Evolutionary conservation across 2,797 vertebrate species (phyloP), one percentile per base, ranked within the genome.

Genomic region (Coendou prehensilis): DNA sequence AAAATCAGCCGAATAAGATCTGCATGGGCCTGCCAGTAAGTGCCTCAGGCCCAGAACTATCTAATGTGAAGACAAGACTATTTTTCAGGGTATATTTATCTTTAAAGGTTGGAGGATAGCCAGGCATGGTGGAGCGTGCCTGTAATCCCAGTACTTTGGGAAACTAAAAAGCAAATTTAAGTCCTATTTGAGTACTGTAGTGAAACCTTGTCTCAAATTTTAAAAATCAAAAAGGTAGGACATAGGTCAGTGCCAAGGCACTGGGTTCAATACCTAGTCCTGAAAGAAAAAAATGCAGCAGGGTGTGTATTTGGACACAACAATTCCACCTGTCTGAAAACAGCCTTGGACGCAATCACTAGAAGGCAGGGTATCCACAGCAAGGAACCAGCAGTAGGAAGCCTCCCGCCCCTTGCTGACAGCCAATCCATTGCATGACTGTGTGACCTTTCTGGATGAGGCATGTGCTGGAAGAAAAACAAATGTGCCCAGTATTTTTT

Each of bases 361-460:
- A 83, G 14, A 59, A 56, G 59, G 93, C 9, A n/a, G 0, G 93
- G 8, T 69, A 18, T 56, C 52, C 83, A 52, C 30, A 26, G 69
- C 26, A 33, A 45, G 23, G 81, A 14, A 23, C 87, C 67, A 93
- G 59, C 85, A 96, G 93, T 0, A 14, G 13, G 71, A 75, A 89
- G 81, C 50, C 50, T 73, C 90, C 78, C 57, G 86, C 50, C 91
- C 92, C 59, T 28, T 23, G 50, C 52, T 50, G 92, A 86, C 47
- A 78, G 11, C 50, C 26, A 73, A 81, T 86, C 90, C 57, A 41
- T 37, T 54, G 41, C 6, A 0, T 17, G 83, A 63, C 61, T 23
- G 4, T 5, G 50, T 54, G 96, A 93, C 76, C 89, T 97, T 96
- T 93, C 94, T 96, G 92, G 95, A 83, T n/a, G 30, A 97, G 97